Percentiles rank a stretch among this genome's conserved stretches.
phyloP scores from a whole-genome alignment of 2,113 vertebrate species.

The Marmota flaviventris region DNA sequence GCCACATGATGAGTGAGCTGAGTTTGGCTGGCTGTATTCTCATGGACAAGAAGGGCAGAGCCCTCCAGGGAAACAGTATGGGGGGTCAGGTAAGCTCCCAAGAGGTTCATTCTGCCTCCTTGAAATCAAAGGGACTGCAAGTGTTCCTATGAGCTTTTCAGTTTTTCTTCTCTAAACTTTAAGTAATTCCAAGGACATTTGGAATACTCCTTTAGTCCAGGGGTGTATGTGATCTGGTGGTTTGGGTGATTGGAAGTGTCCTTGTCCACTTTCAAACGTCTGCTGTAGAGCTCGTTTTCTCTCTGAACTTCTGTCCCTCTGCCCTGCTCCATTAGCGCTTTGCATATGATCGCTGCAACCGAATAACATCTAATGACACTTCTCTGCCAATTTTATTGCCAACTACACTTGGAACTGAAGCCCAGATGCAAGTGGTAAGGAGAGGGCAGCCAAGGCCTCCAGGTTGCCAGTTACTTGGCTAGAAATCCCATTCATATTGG shows the following conservation, averaged over 20 bases:
- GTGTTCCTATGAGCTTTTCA: not conserved
- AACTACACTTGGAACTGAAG: constrained; percentile 23
- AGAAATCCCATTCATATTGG: constrained; percentile 47
- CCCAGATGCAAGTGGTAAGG: not conserved
- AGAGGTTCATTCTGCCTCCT: not conserved
- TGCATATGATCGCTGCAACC: not conserved
- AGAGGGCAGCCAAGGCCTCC: constrained; percentile 69
- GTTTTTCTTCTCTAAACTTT: not conserved
- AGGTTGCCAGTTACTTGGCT: constrained; percentile 69
- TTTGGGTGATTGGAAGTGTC: rapidly evolving
- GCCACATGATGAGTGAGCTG: rapidly evolving
- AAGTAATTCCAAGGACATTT: too few species aligned
- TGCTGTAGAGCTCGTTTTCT: not conserved
- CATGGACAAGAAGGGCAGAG: rapidly evolving
- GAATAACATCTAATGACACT: constrained; percentile 42
- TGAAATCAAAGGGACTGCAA: not conserved
- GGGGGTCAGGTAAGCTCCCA: not conserved
- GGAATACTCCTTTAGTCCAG: not conserved
- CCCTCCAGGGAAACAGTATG: rapidly evolving
- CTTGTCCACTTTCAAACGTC: not conserved
- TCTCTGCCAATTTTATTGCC: constrained; percentile 8
- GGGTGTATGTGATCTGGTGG: not conserved
- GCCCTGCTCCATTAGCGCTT: not conserved
- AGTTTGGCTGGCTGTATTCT: not conserved
- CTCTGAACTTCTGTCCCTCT: too few species aligned